Evolutionary conservation across 2,797 vertebrate genomes (phyloP).

Genomic region (Sebastes minor): DNA sequence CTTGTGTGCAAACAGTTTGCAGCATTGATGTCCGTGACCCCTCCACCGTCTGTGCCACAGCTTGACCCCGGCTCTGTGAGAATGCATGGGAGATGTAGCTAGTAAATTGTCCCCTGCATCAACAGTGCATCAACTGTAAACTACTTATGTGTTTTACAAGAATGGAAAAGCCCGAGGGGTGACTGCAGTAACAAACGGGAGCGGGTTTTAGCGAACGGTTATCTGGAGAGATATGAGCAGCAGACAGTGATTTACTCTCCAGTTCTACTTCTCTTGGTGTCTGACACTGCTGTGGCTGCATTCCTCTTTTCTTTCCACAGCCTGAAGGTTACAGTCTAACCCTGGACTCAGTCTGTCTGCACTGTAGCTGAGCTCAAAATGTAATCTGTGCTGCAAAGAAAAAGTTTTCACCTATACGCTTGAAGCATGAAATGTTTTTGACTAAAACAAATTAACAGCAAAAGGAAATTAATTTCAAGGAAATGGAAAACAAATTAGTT

Average conservation of each 20-base stretch:
- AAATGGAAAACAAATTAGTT: background rate
- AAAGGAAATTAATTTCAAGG: slow-evolving; percentile 22
- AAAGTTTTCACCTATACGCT: background rate
- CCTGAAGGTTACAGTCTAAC: slow-evolving; percentile 30
- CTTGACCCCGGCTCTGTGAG: slow-evolving; percentile 10
- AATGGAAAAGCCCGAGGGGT: background rate
- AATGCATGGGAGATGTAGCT: background rate
- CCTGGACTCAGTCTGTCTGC: slow-evolving; percentile 24
- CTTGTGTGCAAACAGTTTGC: background rate
- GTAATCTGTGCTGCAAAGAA: background rate
- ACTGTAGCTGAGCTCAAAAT: background rate
- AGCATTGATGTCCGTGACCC: background rate
- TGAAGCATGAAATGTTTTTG: slow-evolving; percentile 4
- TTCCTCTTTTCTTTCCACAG: background rate
- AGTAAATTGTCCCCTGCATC: slow-evolving; percentile 9
- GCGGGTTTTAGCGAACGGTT: background rate
- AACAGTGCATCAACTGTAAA: background rate
- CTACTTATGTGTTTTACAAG: background rate
- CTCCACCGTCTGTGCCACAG: background rate
- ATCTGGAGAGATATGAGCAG: slow-evolving; percentile 19
- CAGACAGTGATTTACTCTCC: slow-evolving; percentile 30
- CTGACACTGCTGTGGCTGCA: background rate
- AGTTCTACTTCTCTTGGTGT: slow-evolving; percentile 10
- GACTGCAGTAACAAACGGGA: background rate
- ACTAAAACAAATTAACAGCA: background rate